A percentile compares a stretch with the other conserved stretches of the same genome.
These are phyloP conservation scores for Heterodera carotae DNA, from an alignment of 1,140 invertebrate genomes.

Conservation along the genomic window DNA sequence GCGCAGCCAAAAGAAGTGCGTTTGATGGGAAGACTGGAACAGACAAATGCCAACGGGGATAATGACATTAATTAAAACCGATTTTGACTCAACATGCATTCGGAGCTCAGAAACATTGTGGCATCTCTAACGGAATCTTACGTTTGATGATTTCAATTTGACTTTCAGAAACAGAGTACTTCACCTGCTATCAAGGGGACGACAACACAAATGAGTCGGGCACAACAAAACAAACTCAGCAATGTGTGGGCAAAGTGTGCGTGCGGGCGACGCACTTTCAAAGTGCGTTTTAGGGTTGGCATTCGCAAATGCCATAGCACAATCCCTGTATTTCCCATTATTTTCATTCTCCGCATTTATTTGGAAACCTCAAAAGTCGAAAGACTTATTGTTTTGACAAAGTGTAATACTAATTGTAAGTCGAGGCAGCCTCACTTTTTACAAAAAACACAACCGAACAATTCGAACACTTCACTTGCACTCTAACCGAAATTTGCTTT, in stretches of 20 bases:
- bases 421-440: no score
- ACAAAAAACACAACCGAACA: background rate
- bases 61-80: no score
- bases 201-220: background rate
- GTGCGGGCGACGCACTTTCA: constrained; percentile 13
- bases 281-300: background rate
- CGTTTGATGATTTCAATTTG: background rate
- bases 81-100: background rate
- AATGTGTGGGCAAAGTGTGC: constrained; percentile 24
- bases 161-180: background rate
- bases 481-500: background rate
- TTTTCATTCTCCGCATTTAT: no score
- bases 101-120: background rate
- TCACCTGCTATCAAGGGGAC: constrained; percentile 22
- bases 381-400: background rate
- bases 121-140: background rate
- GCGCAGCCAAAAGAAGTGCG: background rate
- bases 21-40: background rate
- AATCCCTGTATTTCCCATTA: no score
- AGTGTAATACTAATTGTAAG: no score
- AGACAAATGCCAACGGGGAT: no score
- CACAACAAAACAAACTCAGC: background rate
- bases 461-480: no score
- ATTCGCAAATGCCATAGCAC: no score
- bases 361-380: no score